Conservation (phyloP, 2,888 invertebrate species). For the Diaprepes abbreviatus region DNA sequence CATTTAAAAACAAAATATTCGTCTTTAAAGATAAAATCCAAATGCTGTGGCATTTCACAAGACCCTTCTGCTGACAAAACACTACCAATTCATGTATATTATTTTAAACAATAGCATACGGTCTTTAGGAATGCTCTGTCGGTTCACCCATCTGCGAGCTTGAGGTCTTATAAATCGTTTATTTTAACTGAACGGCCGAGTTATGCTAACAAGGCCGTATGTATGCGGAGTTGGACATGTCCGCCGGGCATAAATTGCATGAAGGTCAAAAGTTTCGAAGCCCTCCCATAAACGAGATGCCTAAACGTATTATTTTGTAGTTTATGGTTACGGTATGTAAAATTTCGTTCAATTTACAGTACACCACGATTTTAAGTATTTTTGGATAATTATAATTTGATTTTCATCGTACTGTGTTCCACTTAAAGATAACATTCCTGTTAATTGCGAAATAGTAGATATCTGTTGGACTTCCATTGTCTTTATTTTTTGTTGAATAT, state of each 20-base stretch:
- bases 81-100: neutral
- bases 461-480: too few relatives aligned
- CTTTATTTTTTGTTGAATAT: too few relatives aligned
- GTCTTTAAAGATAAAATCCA: too few relatives aligned
- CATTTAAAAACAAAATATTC: too few relatives aligned
- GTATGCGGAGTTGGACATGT: conserved; percentile 2
- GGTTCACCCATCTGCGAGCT: neutral
- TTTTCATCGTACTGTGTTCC: too few relatives aligned
- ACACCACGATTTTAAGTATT: neutral
- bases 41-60: too few relatives aligned
- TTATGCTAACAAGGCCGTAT: conserved; percentile 10
- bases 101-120: conserved; percentile 4
- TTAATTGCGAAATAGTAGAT: too few relatives aligned
- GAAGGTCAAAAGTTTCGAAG: conserved; percentile 7
- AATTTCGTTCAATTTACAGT: neutral
- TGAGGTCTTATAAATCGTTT: conserved; percentile 2
- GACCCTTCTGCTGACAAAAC: too few relatives aligned
- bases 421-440: too few relatives aligned
- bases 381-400: neutral
- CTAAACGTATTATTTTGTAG: conserved; percentile 5
- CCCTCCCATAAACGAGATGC: conserved; percentile 1
- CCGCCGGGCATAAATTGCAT: conserved; percentile 6
- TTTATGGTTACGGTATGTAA: neutral
- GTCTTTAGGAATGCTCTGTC: conserved; percentile 1
- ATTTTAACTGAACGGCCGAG: neutral